Evolutionary conservation across 2,113 vertebrate species (phyloP).

Genomic region (Aramus guarauna): DNA sequence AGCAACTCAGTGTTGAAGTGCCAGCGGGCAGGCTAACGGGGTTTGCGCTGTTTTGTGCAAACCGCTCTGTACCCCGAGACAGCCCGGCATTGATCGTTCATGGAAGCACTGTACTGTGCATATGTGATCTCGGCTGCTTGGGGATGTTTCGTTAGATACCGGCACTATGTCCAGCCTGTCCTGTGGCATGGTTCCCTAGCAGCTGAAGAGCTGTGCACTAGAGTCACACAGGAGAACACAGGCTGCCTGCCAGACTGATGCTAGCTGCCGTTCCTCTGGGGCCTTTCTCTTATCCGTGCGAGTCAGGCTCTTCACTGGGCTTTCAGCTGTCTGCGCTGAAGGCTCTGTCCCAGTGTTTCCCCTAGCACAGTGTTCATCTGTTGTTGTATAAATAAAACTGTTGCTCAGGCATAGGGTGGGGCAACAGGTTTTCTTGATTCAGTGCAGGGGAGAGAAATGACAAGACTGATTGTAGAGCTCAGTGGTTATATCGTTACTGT

Average conservation of each 20-base stretch:
- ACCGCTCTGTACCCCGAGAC: background rate
- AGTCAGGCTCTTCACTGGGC: background rate
- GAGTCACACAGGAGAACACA: background rate
- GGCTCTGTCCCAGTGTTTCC: background rate
- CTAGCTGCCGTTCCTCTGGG: background rate
- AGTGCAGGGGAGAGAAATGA: background rate
- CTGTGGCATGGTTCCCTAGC: background rate
- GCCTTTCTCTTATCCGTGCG: background rate
- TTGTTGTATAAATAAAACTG: background rate
- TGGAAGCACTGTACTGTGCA: background rate
- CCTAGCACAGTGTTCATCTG: too few species aligned
- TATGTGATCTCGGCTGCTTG: background rate
- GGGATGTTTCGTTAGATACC: accelerated
- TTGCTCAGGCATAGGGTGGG: background rate
- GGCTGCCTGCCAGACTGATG: background rate
- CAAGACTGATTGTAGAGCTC: background rate
- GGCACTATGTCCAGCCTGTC: background rate
- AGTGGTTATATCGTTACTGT: background rate
- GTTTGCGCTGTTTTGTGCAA: background rate
- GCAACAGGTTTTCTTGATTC: background rate
- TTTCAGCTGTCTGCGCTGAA: background rate
- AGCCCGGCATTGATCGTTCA: background rate
- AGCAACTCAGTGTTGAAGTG: background rate
- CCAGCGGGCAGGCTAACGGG: background rate
- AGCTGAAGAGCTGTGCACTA: background rate